Conservation (phyloP, 2,888 invertebrate species). For the Drosophila flavopinicola region DNA sequence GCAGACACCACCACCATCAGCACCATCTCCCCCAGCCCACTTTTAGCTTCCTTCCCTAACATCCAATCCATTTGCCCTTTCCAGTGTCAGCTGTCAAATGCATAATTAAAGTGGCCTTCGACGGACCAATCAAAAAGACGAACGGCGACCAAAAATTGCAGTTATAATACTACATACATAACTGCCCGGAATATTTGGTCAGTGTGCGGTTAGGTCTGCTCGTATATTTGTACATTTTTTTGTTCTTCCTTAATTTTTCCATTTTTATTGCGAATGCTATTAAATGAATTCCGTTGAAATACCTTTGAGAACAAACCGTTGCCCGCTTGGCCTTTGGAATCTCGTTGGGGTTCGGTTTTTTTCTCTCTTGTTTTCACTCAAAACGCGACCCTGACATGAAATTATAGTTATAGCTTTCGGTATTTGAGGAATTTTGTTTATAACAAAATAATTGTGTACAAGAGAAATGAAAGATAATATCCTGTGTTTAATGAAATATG, state of each 20-base stretch:
- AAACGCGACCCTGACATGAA: slow-evolving; percentile 33
- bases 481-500: slow-evolving; percentile 12
- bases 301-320: slow-evolving; percentile 60
- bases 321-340: slow-evolving; percentile 50
- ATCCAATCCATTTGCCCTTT: neutral
- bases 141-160: slow-evolving; percentile 44
- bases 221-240: slow-evolving; percentile 15
- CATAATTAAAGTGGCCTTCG: slow-evolving; percentile 73
- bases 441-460: slow-evolving; percentile 34
- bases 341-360: slow-evolving; percentile 35
- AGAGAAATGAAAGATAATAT: slow-evolving; percentile 11
- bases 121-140: slow-evolving; percentile 29
- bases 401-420: slow-evolving; percentile 64
- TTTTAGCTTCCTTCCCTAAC: too few relatives aligned
- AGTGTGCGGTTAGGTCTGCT: slow-evolving; percentile 8
- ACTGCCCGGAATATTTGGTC: slow-evolving; percentile 33
- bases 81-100: slow-evolving; percentile 71
- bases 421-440: slow-evolving; percentile 53
- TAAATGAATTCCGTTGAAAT: slow-evolving; percentile 71
- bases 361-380: slow-evolving; percentile 6
- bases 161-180: slow-evolving; percentile 47
- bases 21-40: neutral
- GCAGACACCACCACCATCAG: too few relatives aligned
- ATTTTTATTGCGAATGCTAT: slow-evolving; percentile 69
- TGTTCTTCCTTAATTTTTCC: slow-evolving; percentile 9